phyloP scores from a whole-genome alignment of 2,888 invertebrate genomes.

The Sinotaia quadrata region DNA sequence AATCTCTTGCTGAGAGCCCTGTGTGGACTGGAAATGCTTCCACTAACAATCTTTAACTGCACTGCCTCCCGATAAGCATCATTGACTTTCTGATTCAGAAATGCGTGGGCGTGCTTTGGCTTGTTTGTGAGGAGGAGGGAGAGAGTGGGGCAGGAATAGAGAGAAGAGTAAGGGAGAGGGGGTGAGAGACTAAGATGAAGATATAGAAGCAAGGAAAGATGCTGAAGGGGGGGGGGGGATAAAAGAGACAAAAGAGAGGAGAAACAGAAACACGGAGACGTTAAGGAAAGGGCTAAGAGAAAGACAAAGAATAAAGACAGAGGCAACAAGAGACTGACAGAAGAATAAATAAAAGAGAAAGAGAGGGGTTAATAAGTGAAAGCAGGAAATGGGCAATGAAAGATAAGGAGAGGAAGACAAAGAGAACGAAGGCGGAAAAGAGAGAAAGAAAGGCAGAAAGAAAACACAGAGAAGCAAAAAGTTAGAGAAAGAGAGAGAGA shows the following conservation, averaged over 20 bases:
- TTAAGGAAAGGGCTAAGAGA: neutral
- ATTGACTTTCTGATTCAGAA: too few species aligned
- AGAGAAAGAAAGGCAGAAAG: neutral
- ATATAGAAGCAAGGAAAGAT: neutral
- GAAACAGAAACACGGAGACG: neutral
- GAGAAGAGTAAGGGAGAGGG: neutral
- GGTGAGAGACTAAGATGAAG: neutral
- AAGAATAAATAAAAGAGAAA: neutral
- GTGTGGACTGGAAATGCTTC: too few species aligned
- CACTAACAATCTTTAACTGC: too few species aligned
- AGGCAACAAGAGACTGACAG: neutral
- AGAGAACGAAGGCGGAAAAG: neutral
- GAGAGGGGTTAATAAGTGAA: neutral
- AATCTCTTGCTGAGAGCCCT: too few species aligned
- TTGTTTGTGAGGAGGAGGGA: too few species aligned
- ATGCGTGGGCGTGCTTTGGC: too few species aligned
- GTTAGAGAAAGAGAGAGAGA: neutral
- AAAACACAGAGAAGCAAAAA: neutral
- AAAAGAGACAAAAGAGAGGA: neutral
- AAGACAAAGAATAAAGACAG: neutral
- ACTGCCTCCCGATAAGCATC: too few species aligned
- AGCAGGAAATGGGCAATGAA: neutral
- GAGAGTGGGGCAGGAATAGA: neutral
- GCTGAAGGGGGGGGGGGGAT: neutral
- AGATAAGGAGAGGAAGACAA: neutral